Evolutionary conservation across 2,888 invertebrate species (phyloP), one percentile per base, ranked within the genome.

Genomic region (Diabrotica balteata): DNA sequence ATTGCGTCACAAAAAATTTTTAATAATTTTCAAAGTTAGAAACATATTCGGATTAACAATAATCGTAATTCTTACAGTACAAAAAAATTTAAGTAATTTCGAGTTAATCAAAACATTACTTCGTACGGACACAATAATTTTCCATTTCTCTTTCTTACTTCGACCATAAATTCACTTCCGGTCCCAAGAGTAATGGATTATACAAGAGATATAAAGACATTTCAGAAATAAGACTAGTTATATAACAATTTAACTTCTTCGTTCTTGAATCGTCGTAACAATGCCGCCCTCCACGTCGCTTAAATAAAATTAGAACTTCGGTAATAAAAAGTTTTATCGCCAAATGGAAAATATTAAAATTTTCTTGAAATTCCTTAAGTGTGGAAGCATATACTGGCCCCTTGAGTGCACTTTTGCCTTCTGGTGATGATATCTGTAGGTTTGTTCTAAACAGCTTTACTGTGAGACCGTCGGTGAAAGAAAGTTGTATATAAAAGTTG

Each of bases 321-420:
- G 44, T 59, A 68, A 72, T 72, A 72, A 70, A 68, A 70, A 72
- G 62, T 70, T 72, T 70, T 68, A 67, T 72, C 70, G 47, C 62
- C 68, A 69, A 68, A 58, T 58, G 66, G 65, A 67, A 67, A 72
- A 67, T 65, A 62, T 67, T 68, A 67, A 70, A 72, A 72, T 45
- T 66, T 68, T 50, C 49, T 61, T 46, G 50, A 59, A 64, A 54
- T 64, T 52, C 52, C 9, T 22, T 51, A 64, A 64, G 64, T 64
- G 70, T 69, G 61, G 65, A 71, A 63, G 64, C 59, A 67, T 53
- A 59, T 66, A 72, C 60, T 46, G 66, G 60, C 61, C 72, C 68
- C 68, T 46, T 7, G 67, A 61, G 72, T 59, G 61, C 64, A 66
- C 64, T 70, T 70, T 66, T 66, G 68, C 70, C 67, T 72, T 63